Conservation (phyloP, 2,797 vertebrate species). For the Triplophysa yarkandensis region DNA sequence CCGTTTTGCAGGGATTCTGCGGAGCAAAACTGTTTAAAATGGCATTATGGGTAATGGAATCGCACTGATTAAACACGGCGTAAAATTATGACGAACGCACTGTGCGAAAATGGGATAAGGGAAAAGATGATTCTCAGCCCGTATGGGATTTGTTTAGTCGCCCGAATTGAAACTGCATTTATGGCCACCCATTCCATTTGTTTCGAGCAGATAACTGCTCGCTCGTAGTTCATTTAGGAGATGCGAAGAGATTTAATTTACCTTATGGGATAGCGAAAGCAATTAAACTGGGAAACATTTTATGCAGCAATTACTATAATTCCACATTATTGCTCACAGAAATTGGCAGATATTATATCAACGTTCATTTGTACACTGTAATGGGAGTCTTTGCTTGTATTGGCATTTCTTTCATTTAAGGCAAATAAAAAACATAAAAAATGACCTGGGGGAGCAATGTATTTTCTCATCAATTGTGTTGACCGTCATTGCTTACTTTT, state of each 20-base stretch:
- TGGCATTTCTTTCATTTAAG: slow-evolving; percentile 27
- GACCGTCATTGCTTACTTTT: not conserved
- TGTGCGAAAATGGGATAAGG: slow-evolving; percentile 14
- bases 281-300: slow-evolving; percentile 49
- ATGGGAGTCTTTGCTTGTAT: slow-evolving; percentile 11
- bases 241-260: slow-evolving; percentile 48
- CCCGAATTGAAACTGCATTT: slow-evolving; percentile 29
- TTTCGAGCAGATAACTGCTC: slow-evolving; percentile 32
- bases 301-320: slow-evolving; percentile 45
- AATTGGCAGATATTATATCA: slow-evolving; percentile 43
- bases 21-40: slow-evolving; percentile 8
- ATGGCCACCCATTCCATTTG: slow-evolving; percentile 35
- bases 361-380: slow-evolving; percentile 20
- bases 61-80: slow-evolving; percentile 36
- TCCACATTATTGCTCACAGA: slow-evolving; percentile 36
- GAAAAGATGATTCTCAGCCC: slow-evolving; percentile 23
- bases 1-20: slow-evolving; percentile 1
- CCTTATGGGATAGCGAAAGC: slow-evolving; percentile 41
- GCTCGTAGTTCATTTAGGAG: slow-evolving; percentile 41
- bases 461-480: not conserved
- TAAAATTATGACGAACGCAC: slow-evolving; percentile 41
- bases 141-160: slow-evolving; percentile 28
- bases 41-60: slow-evolving; percentile 40
- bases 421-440: not conserved
- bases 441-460: not conserved